Percentiles rank a stretch among this genome's conserved stretches.
Conservation (phyloP, 2,888 invertebrate species). For the Hoplodrina ambigua region DNA sequence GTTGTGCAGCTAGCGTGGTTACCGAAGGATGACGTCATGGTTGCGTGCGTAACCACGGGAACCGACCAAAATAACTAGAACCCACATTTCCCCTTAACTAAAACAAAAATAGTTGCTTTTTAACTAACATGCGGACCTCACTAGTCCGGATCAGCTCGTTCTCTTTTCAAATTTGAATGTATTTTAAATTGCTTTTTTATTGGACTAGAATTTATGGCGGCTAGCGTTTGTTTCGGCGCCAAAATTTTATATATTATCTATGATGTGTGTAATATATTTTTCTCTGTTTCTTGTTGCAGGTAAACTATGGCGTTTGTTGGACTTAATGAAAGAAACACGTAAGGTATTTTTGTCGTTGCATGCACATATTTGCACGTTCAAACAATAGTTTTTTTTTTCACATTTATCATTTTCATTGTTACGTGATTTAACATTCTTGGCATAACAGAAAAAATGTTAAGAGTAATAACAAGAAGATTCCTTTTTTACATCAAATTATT, state of each 20-base stretch:
- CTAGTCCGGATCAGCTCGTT: conserved; percentile 71
- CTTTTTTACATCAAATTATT: neutral
- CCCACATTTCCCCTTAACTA: conserved; percentile 64
- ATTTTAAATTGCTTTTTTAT: conserved; percentile 89
- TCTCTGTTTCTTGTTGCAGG: conserved; percentile 64
- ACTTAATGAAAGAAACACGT: conserved; percentile 35
- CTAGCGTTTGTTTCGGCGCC: conserved; percentile 83
- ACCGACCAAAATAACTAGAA: conserved; percentile 65
- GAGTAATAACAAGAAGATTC: neutral
- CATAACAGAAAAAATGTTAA: neutral
- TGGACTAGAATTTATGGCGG: conserved; percentile 86
- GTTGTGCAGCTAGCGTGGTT: conserved; percentile 84
- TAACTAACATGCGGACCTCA: conserved; percentile 62
- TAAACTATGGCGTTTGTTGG: conserved; percentile 53
- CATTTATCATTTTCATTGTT: conserved; percentile 33
- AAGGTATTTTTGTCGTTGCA: conserved; percentile 61
- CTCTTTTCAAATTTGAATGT: conserved; percentile 85
- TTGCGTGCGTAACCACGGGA: conserved; percentile 74
- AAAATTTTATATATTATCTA: conserved; percentile 76
- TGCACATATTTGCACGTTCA: conserved; percentile 43
- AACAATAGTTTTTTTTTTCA: conserved; percentile 31
- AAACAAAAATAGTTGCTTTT: conserved; percentile 61
- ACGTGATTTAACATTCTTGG: conserved; percentile 12
- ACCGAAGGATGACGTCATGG: conserved; percentile 88
- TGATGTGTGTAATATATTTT: conserved; percentile 69